Conservation (phyloP, 2,113 vertebrate genomes). For the Solenodon paradoxus region DNA sequence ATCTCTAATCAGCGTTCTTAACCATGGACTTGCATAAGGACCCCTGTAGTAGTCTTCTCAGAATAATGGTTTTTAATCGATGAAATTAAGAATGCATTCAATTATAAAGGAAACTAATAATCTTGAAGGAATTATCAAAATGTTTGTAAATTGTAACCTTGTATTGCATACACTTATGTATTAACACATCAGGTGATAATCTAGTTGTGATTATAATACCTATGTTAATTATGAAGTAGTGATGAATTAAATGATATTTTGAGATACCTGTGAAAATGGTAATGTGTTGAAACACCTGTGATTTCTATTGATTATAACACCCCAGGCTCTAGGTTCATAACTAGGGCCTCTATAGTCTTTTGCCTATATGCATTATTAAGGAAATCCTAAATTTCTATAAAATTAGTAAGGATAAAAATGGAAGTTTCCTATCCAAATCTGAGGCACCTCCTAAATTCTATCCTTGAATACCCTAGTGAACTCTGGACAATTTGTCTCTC, state of each 20-base stretch:
- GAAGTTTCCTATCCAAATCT: neutral
- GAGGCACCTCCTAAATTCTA: neutral
- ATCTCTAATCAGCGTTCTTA: neutral
- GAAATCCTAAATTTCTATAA: neutral
- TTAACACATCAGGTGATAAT: neutral
- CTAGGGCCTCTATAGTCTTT: neutral
- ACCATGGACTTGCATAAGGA: neutral
- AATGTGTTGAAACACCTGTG: neutral
- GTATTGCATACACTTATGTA: neutral
- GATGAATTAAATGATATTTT: neutral
- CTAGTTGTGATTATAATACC: neutral
- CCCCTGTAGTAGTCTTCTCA: neutral
- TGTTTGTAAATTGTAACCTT: neutral
- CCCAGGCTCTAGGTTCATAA: neutral
- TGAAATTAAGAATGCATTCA: neutral
- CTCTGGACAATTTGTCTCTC: neutral
- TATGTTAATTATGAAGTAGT: neutral
- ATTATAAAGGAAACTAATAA: neutral
- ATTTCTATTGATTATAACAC: neutral
- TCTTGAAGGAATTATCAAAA: neutral
- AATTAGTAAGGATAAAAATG: neutral
- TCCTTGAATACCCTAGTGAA: neutral
- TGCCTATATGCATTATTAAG: neutral
- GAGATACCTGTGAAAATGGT: neutral
- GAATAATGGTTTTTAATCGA: neutral